Conservation (phyloP, 2,888 invertebrate genomes). For the Drosophila nigritarsus region DNA sequence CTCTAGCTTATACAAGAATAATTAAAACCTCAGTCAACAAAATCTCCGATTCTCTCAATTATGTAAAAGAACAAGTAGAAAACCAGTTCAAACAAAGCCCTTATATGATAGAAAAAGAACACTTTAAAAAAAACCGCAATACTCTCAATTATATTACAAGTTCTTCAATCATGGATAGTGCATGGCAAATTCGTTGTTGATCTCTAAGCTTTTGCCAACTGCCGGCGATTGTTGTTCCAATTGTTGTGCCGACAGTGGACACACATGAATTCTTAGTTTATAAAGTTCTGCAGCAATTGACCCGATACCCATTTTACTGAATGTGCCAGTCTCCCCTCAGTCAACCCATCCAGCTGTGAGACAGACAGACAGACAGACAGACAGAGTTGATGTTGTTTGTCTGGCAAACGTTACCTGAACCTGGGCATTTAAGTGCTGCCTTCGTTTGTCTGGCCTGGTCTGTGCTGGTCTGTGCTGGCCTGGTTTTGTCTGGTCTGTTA, state of each 20-base stretch:
- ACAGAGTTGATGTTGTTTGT: conserved; percentile 47
- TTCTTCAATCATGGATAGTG: conserved; percentile 9
- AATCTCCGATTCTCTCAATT: too few relatives aligned
- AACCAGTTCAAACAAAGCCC: not conserved
- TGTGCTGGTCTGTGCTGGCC: not conserved
- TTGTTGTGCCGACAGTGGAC: conserved; percentile 44
- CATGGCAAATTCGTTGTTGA: conserved; percentile 11
- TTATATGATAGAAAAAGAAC: not conserved
- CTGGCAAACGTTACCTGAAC: conserved; percentile 73
- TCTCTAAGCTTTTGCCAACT: not conserved
- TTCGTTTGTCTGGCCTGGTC: not conserved
- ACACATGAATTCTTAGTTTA: conserved; percentile 78
- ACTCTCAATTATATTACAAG: not conserved
- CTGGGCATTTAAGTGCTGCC: conserved; percentile 42
- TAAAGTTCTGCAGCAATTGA: conserved; percentile 70
- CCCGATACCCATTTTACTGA: not conserved
- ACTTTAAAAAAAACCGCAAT: too few relatives aligned
- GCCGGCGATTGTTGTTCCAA: conserved; percentile 39
- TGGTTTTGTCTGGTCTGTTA: conserved; percentile 9
- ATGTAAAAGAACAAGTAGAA: too few relatives aligned
- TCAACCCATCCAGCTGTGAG: not conserved
- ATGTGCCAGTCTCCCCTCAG: not conserved
- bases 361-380: not conserved
- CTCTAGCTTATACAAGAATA: too few relatives aligned
- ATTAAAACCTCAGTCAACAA: too few relatives aligned